Evolutionary conservation across 2,888 invertebrate genomes (phyloP).

Genomic region (Sclerodermus sp.): DNA sequence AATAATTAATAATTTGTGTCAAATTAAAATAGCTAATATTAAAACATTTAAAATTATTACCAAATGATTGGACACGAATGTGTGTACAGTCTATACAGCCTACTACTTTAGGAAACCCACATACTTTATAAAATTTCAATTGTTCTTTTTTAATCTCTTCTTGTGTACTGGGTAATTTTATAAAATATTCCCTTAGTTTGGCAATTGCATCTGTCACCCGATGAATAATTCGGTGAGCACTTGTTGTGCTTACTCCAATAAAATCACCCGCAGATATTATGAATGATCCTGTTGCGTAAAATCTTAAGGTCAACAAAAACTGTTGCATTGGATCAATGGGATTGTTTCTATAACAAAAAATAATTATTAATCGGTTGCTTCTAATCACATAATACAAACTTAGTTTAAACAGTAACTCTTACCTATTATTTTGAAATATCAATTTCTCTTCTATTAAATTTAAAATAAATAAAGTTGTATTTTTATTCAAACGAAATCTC

Average conservation of each 20-base stretch:
- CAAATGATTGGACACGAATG: no score
- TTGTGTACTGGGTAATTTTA: background rate
- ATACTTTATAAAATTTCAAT: background rate
- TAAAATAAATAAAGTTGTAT: no score
- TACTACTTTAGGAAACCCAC: no score
- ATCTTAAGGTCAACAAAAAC: slow-evolving; percentile 1
- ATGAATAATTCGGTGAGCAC: slow-evolving; percentile 2
- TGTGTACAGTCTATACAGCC: no score
- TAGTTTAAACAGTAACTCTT: no score
- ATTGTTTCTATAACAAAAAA: slow-evolving; percentile 4
- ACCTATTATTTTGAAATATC: no score
- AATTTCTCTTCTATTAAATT: no score
- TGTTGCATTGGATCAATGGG: slow-evolving; percentile 1
- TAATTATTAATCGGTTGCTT: background rate
- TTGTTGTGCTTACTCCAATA: slow-evolving; percentile 1
- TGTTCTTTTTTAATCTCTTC: background rate
- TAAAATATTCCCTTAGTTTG: background rate
- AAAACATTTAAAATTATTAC: no score
- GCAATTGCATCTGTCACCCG: slow-evolving; percentile 3
- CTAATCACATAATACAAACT: background rate
- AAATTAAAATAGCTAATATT: no score
- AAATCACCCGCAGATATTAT: slow-evolving; percentile 3
- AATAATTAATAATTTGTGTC: no score
- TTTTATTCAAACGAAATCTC: no score
- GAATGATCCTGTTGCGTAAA: no score